phyloP scores from a whole-genome alignment of 37 sponge, comb jelly and placozoan species.

The Mnemiopsis leidyi region DNA sequence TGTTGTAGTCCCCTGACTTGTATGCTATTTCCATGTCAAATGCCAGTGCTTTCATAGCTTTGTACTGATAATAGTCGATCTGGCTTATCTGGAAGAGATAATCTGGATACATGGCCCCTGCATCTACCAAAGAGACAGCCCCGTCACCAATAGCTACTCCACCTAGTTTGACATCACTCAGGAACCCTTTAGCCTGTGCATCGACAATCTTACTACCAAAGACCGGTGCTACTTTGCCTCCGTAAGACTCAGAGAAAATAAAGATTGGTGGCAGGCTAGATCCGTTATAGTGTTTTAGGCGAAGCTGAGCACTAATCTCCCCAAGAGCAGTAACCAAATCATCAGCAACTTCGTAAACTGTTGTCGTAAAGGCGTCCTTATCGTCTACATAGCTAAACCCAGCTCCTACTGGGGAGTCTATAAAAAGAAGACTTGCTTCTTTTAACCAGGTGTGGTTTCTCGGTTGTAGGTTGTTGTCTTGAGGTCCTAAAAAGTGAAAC shows the following conservation, averaged over 20 bases:
- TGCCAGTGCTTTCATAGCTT: neutral
- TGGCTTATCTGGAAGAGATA: conserved; percentile 56
- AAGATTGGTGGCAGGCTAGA: conserved; percentile 73
- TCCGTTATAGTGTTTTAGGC: conserved; percentile 1
- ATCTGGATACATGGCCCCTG: conserved; percentile 36
- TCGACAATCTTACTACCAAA: conserved; percentile 72
- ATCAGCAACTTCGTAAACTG: conserved; percentile 67
- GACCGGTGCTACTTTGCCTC: conserved; percentile 83
- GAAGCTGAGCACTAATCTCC: neutral
- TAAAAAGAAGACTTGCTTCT: conserved; percentile 79
- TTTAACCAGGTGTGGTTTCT: conserved; percentile 77
- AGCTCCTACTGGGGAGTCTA: conserved; percentile 89
- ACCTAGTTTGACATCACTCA: conserved; percentile 64
- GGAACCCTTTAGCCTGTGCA: neutral
- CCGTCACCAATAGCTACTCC: conserved; percentile 85
- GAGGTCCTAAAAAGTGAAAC: conserved; percentile 67
- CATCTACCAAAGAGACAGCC: conserved; percentile 32
- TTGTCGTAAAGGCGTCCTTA: conserved; percentile 69
- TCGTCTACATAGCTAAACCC: conserved; percentile 84
- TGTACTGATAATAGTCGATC: neutral
- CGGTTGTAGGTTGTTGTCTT: conserved; percentile 71
- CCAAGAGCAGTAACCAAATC: conserved; percentile 35
- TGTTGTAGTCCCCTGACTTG: conserved; percentile 8
- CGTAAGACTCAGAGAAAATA: conserved; percentile 88
- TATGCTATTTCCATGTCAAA: neutral